phyloP scores from a whole-genome alignment of 1,140 invertebrate species.

The Anoplolepis gracilipes region DNA sequence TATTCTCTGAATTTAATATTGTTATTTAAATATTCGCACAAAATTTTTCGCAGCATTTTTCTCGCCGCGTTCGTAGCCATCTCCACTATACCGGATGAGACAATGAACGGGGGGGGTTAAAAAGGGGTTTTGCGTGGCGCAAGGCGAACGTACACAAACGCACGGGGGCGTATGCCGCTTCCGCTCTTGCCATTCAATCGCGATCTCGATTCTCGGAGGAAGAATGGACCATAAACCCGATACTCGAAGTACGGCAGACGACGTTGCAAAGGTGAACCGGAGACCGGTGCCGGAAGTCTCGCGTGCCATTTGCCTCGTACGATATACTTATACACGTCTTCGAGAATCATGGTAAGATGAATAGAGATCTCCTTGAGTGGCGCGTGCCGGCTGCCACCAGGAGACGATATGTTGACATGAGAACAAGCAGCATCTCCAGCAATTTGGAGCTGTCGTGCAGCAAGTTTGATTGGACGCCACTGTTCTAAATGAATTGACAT shows the following conservation, averaged over 20 bases:
- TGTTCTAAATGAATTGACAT: background rate
- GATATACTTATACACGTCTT: conserved; percentile 80
- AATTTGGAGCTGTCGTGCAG: background rate
- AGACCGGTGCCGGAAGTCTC: conserved; percentile 82
- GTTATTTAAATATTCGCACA: background rate
- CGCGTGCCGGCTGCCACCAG: conserved; percentile 79
- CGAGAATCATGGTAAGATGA: conserved; percentile 80
- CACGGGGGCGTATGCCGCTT: conserved; percentile 71
- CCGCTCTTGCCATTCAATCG: conserved; percentile 78
- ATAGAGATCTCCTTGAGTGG: conserved; percentile 78
- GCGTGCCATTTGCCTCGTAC: conserved; percentile 83
- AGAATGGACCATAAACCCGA: conserved; percentile 79
- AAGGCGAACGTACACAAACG: conserved; percentile 22
- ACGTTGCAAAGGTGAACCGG: conserved; percentile 58
- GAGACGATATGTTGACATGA: background rate
- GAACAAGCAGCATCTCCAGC: background rate
- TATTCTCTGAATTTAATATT: background rate
- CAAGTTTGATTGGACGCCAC: background rate
- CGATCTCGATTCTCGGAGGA: conserved; percentile 75
- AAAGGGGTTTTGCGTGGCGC: conserved; percentile 69
- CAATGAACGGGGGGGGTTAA: conserved; percentile 76
- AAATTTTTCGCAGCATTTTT: background rate
- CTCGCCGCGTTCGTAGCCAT: conserved; percentile 4
- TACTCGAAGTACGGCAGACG: conserved; percentile 65
- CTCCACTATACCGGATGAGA: conserved; percentile 66